Conservation (phyloP, 2,113 vertebrate genomes). For the Corydoras maculifer region DNA sequence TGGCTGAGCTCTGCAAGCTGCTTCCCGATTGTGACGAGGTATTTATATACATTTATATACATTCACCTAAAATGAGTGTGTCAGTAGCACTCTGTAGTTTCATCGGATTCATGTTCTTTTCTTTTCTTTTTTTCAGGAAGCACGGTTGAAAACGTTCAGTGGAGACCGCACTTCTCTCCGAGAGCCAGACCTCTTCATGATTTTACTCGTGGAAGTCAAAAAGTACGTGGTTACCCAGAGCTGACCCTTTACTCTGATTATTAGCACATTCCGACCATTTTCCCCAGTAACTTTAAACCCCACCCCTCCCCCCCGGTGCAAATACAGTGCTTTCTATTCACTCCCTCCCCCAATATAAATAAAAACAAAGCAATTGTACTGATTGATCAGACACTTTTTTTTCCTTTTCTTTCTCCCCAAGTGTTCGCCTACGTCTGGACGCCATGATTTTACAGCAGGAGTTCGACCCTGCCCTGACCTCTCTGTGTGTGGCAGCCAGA, state of each 20-base stretch:
- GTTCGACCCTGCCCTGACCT: constrained; percentile 72
- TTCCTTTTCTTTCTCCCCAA: constrained; percentile 39
- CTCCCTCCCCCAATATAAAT: constrained; percentile 2
- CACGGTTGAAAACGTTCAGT: constrained; percentile 58
- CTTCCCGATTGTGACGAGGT: constrained; percentile 69
- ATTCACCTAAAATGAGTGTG: too few species aligned
- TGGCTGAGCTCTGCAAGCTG: constrained; percentile 67
- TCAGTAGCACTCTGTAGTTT: too few species aligned
- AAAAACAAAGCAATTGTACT: constrained; percentile 16
- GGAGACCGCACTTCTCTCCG: constrained; percentile 61
- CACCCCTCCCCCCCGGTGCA: neutral
- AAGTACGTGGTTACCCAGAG: constrained; percentile 50
- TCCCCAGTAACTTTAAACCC: constrained; percentile 2
- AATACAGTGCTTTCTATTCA: constrained; percentile 3
- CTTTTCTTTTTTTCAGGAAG: constrained; percentile 53
- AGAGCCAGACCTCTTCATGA: constrained; percentile 69
- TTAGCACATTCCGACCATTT: constrained; percentile 4
- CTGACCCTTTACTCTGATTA: neutral
- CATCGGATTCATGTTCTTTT: too few species aligned
- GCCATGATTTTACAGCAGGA: constrained; percentile 74
- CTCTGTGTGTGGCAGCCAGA: constrained; percentile 73
- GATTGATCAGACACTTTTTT: constrained; percentile 41
- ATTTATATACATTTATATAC: neutral
- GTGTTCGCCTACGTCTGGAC: constrained; percentile 69
- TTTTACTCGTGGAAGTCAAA: constrained; percentile 65